A percentile compares a stretch with the other conserved stretches of the same genome.
Conservation (phyloP, 2,888 invertebrate species). For the Entomobrya proxima region DNA sequence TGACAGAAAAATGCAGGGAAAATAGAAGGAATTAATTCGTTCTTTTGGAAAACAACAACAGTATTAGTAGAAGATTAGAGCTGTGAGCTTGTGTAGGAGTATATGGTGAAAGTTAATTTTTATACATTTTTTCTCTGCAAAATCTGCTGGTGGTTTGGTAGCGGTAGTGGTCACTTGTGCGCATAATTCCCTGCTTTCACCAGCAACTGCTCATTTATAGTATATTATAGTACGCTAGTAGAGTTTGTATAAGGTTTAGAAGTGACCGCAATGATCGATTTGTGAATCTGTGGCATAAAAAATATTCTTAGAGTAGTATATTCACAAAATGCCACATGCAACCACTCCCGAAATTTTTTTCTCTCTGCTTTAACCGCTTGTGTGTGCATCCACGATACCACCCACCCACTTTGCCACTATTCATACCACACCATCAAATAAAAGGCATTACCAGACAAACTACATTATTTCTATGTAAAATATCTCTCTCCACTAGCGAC, state of each 20-base stretch:
- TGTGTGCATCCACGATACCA: too few relatives aligned
- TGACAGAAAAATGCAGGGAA: neutral
- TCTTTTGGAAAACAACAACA: slow-evolving; percentile 8
- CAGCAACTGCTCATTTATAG: neutral
- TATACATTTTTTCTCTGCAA: neutral
- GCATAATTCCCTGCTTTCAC: neutral
- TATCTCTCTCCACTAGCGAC: neutral
- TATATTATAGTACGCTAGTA: neutral
- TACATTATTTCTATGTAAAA: slow-evolving; percentile 7
- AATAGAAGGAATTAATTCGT: neutral
- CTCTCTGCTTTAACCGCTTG: too few relatives aligned
- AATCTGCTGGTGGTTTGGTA: too few relatives aligned
- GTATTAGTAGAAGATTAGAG: slow-evolving; percentile 6
- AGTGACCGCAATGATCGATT: slow-evolving; percentile 10
- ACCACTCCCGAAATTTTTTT: too few relatives aligned
- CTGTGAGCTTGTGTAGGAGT: too few relatives aligned
- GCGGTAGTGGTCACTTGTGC: too few relatives aligned
- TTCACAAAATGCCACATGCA: too few relatives aligned
- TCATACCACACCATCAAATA: too few relatives aligned
- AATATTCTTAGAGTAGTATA: neutral
- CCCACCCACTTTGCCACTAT: too few relatives aligned
- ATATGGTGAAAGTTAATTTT: slow-evolving; percentile 4
- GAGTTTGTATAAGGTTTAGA: neutral
- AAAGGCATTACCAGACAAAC: neutral
- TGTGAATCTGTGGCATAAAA: neutral